Percentiles rank a stretch among this genome's conserved stretches.
Conservation (phyloP, 1,140 invertebrate species). For the Steinernema feltiae region DNA sequence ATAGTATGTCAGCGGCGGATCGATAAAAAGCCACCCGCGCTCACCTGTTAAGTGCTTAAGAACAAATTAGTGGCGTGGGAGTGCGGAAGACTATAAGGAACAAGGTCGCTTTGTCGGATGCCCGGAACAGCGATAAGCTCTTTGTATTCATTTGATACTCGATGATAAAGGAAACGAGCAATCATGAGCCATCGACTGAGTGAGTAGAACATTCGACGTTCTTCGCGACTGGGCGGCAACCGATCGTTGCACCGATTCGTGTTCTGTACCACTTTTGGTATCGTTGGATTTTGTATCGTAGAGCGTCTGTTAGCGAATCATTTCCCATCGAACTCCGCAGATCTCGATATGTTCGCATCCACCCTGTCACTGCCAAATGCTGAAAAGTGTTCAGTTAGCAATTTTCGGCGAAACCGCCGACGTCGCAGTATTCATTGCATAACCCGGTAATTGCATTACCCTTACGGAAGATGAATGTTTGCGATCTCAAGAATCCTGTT, state of each 20-base stretch:
- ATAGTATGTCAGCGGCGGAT: too few relatives aligned
- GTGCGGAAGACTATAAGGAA: not conserved
- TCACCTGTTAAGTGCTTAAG: too few relatives aligned
- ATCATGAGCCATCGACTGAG: not conserved
- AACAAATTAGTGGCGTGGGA: too few relatives aligned
- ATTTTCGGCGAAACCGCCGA: not conserved
- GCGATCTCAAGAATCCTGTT: not conserved
- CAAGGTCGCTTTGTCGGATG: not conserved
- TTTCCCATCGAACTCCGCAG: too few relatives aligned
- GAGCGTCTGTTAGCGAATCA: too few relatives aligned
- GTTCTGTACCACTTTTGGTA: too few relatives aligned
- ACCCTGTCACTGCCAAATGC: not conserved
- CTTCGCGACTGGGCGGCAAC: not conserved
- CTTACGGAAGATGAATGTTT: not conserved
- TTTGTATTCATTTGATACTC: not conserved
- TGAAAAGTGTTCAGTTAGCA: not conserved
- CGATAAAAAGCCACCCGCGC: too few relatives aligned
- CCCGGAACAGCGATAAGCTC: not conserved
- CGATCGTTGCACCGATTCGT: too few relatives aligned
- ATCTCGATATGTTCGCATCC: not conserved
- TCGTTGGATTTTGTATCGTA: too few relatives aligned
- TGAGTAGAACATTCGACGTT: not conserved
- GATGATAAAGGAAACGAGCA: not conserved
- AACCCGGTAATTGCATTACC: not conserved
- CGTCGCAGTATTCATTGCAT: constrained; percentile 2